Evolutionary conservation across 2,888 invertebrate species (phyloP), one percentile per base, ranked within the genome.

Genomic region (Entomobrya multifasciata): DNA sequence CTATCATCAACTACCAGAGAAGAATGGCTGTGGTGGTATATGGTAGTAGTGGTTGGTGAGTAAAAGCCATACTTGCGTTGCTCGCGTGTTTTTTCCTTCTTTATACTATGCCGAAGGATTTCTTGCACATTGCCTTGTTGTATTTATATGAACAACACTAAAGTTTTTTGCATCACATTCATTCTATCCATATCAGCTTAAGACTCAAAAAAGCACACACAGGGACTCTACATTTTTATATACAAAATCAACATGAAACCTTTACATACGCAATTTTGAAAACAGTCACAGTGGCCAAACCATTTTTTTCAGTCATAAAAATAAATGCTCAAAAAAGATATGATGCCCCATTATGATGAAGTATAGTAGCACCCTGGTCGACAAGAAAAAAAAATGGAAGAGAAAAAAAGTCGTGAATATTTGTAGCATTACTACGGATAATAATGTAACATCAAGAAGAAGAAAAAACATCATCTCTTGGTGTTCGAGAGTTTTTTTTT

Each of bases 261-360:
- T 36, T 6, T 65, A 30, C 30, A 52, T 55, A 52, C 30, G 13
- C 49, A 72, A n/a, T n/a, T n/a, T n/a, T n/a, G n/a, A n/a, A n/a
- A n/a, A n/a, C n/a, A n/a, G n/a, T 25, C 52, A 55, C 52, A 74
- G 49, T 74, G 74, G 74, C 74, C 82, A 74, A 65, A 62, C 82
- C 62, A 74, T 62, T 82, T n/a, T n/a, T n/a, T 62, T 49, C 44
- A 62, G 52, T 49, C 74, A 74, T 55, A 74, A 52, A 74, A 74
- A 82, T 60, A 82, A 70, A 74, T 82, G 74, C 74, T 52, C 72
- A 36, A 74, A 74, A 74, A 67, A 49, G 41, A 27, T 27, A 62
- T 82, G 62, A 49, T 72, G 70, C 62, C 65, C 60, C 72, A 72
- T 70, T 74, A 74, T 74, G 49, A 74, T 65, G 60, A 62, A 74